Conservation (phyloP, 2,888 invertebrate genomes). For the Drosophila mercatorum region DNA sequence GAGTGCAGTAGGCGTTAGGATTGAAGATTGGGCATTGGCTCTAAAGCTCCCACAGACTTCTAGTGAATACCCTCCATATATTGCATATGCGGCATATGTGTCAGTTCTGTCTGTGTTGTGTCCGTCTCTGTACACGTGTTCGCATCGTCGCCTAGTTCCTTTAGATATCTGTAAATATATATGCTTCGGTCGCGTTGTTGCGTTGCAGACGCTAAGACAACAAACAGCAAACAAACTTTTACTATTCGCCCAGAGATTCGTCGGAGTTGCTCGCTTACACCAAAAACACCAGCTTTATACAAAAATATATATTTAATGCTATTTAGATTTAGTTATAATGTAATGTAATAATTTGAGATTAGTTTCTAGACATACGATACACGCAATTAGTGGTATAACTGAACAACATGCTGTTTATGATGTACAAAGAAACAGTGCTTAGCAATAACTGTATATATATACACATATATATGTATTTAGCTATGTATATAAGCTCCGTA, state of each 20-base stretch:
- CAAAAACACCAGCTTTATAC: background rate
- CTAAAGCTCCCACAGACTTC: background rate
- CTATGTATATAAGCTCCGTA: background rate
- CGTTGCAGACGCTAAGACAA: no score
- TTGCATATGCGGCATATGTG: background rate
- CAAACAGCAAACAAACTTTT: no score
- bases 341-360: background rate
- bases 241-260: no score
- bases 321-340: background rate
- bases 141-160: background rate
- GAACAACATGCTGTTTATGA: background rate
- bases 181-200: no score
- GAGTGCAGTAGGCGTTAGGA: background rate
- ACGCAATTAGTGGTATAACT: background rate
- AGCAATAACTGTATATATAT: background rate
- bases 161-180: background rate
- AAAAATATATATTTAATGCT: background rate
- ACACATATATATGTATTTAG: background rate
- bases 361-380: conserved; percentile 1
- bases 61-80: background rate
- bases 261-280: background rate
- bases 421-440: background rate
- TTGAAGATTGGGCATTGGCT: no score
- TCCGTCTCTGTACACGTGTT: background rate
- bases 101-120: conserved; percentile 2